Conservation (phyloP, 2,113 vertebrate species). For the Agelaius phoeniceus region DNA sequence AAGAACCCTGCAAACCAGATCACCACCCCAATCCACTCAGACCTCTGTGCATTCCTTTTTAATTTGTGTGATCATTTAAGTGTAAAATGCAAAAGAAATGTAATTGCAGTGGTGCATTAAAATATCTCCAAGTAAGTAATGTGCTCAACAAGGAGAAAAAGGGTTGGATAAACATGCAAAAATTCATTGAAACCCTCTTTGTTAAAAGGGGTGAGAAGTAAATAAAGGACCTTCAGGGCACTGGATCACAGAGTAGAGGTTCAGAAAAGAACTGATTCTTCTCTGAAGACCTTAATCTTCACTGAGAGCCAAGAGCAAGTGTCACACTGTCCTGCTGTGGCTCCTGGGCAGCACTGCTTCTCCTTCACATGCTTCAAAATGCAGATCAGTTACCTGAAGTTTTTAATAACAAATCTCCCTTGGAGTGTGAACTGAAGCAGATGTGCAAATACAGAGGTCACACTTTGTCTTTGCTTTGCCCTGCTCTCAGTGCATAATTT, state of each 20-base stretch:
- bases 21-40: neutral
- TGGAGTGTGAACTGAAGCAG: constrained; percentile 36
- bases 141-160: neutral
- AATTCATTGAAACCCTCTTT: neutral
- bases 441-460: constrained; percentile 44
- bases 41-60: neutral
- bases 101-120: neutral
- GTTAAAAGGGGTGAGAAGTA: neutral
- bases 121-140: neutral
- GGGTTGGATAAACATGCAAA: neutral
- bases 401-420: constrained; percentile 61
- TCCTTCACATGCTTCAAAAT: constrained; percentile 26
- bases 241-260: neutral
- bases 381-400: neutral
- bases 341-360: neutral
- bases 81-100: neutral
- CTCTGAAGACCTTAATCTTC: neutral
- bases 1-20: neutral
- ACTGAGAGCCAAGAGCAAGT: neutral
- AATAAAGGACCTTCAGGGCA: neutral
- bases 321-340: neutral
- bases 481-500: neutral
- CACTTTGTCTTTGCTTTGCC: neutral
- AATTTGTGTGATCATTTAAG: neutral
- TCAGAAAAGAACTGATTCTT: neutral